Evolutionary conservation across 2,888 invertebrate species (phyloP).

Genomic region (Rotaria magnacalcarata): DNA sequence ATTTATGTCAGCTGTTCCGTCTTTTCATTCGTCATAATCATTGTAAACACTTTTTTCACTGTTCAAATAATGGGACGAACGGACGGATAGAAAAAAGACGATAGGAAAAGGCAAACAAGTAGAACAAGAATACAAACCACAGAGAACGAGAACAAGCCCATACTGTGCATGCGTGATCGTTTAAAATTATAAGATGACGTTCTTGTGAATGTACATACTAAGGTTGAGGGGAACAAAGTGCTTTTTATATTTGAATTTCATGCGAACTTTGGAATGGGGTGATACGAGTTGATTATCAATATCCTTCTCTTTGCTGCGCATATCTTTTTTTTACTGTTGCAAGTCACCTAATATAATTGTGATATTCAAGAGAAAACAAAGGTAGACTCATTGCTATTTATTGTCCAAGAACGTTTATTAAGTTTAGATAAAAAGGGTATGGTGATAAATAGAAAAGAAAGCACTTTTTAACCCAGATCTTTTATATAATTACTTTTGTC

Average conservation of each 20-base stretch:
- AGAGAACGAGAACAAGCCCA: not conserved
- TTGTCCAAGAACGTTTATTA: not conserved
- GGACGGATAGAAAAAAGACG: not conserved
- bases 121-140: not conserved
- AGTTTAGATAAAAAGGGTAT: not conserved
- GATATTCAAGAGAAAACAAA: not conserved
- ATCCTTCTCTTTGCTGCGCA: not conserved
- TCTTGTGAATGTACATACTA: not conserved
- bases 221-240: not conserved
- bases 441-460: not conserved
- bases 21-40: constrained; percentile 11
- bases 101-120: not conserved
- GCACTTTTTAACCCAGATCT: not conserved
- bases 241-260: not conserved
- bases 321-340: not conserved
- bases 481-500: not conserved
- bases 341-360: not conserved
- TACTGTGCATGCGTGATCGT: not conserved
- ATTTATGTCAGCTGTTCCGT: not conserved
- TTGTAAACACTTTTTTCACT: not conserved
- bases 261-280: not conserved
- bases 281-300: not conserved
- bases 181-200: not conserved
- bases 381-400: not conserved
- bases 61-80: not conserved